phyloP scores from a whole-genome alignment of 1,140 invertebrate genomes.

The Drosophila ficusphila region DNA sequence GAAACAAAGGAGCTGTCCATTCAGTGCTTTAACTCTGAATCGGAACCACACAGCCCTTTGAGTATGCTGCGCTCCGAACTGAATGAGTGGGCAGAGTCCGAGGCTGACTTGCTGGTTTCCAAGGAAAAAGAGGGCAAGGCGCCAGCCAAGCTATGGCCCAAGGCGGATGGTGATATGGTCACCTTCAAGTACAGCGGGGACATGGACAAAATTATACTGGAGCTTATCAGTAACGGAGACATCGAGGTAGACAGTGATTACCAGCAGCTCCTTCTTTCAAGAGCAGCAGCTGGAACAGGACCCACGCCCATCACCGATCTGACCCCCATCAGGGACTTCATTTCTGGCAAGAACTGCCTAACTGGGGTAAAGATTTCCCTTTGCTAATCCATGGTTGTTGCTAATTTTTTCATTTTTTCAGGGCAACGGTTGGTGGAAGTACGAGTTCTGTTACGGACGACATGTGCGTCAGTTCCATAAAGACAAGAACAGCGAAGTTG shows the following conservation, averaged over 20 bases:
- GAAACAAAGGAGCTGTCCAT: slow-evolving; percentile 92
- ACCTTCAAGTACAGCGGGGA: slow-evolving; percentile 58
- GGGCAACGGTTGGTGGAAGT: slow-evolving; percentile 99
- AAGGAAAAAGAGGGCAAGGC: slow-evolving; percentile 64
- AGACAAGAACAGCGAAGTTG: slow-evolving; percentile 89
- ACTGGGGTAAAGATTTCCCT: slow-evolving; percentile 59
- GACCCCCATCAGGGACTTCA: slow-evolving; percentile 86
- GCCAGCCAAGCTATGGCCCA: slow-evolving; percentile 40
- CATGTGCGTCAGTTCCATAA: slow-evolving; percentile 95
- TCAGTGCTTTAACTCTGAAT: slow-evolving; percentile 90
- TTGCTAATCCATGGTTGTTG: not conserved
- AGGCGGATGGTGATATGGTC: slow-evolving; percentile 55
- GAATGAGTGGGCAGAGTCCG: slow-evolving; percentile 86
- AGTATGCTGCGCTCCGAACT: slow-evolving; percentile 89
- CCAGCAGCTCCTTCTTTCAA: slow-evolving; percentile 40
- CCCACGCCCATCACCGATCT: slow-evolving; percentile 50
- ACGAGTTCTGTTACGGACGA: slow-evolving; percentile 97
- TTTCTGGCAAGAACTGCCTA: slow-evolving; percentile 92
- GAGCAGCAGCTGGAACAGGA: slow-evolving; percentile 3
- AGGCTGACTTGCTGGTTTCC: slow-evolving; percentile 65
- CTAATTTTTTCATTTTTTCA: slow-evolving; percentile 71
- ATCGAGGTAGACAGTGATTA: slow-evolving; percentile 50
- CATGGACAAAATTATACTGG: slow-evolving; percentile 69
- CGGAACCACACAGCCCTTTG: slow-evolving; percentile 90
- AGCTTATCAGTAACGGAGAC: slow-evolving; percentile 56